Evolutionary conservation across 2,888 invertebrate species (phyloP).

Genomic region (Byasa hedistus): DNA sequence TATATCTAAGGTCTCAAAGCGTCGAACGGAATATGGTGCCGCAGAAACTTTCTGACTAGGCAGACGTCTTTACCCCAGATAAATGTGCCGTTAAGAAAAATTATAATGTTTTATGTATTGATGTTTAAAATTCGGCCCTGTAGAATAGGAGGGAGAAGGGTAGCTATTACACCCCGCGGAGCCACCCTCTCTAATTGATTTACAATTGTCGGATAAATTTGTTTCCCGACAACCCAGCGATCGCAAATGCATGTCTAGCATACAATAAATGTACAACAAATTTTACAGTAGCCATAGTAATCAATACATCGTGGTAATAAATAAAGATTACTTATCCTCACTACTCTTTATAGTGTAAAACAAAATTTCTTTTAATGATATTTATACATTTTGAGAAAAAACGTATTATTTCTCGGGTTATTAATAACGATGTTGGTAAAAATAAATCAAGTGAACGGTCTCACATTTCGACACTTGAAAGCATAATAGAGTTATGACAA

Average conservation of each 20-base stretch:
- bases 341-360: too few relatives aligned
- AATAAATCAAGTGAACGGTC: constrained; percentile 65
- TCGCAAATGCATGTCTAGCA: constrained; percentile 60
- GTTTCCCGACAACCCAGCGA: constrained; percentile 75
- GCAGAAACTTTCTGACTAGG: too few relatives aligned
- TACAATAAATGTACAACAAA: constrained; percentile 41
- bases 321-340: too few relatives aligned
- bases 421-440: constrained; percentile 34
- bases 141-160: constrained; percentile 51
- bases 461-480: constrained; percentile 72
- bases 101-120: background rate
- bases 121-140: constrained; percentile 56
- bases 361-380: too few relatives aligned
- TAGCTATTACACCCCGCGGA: constrained; percentile 71
- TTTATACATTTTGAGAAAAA: too few relatives aligned
- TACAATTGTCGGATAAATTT: constrained; percentile 81
- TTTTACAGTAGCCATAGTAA: constrained; percentile 1
- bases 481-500: constrained; percentile 77
- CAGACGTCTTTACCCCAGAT: too few relatives aligned
- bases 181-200: constrained; percentile 79
- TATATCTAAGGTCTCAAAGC: too few relatives aligned
- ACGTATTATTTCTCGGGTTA: too few relatives aligned
- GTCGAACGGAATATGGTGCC: too few relatives aligned
- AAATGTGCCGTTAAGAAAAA: too few relatives aligned
- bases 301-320: too few relatives aligned